Base-by-base conservation (phyloP, 2,888 invertebrate genomes). In the Zootermopsis nevadensis region DNA sequence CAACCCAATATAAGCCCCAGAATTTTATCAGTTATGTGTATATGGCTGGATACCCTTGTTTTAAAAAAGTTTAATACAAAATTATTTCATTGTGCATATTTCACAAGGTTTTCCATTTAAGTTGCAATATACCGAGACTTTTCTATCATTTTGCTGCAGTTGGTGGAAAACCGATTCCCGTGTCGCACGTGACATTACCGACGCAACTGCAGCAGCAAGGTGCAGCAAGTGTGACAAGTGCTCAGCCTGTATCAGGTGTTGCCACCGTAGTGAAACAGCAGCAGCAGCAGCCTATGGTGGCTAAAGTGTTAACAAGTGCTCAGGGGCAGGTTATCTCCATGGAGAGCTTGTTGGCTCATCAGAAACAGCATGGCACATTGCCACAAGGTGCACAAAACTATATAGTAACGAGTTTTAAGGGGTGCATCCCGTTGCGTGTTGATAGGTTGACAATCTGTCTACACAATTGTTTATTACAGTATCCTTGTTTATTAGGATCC, bases 281-380 rank as follows among this genome's bases (percentile, higher is more conserved):
- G 79, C 87, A 83, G 53, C 87, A 83, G 53, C 60, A 48, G 48
- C 93, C 93, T 6, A 92, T 95, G 42, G 92, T 95, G 66, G 95
- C 95, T 0, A 95, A 95, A 88, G 92, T 95, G 30, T 89, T 95
- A 35, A 94, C 95, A 10, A 95, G 94, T 88, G 93, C 94, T 6
- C 91, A 91, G 12, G 91, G 92, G 2, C 92, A 92, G 86, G 90
- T 93, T 8, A 92, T 93, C 72, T 92, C 92, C 0, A 92, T 93
- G 67, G 93, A 93, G 87, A 92, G 92, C 88, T 88, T 93, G 60
- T 87, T 93, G 38, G 91, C 92, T 0, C 92, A 93, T 87, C 91
- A 91, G 86, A 91, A 91, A 86, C 85, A 86, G 60, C 84, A 84
- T 27, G 82, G 84, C 12, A 82, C 79, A 10, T 38, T 84, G 6